Percentiles rank a stretch among this genome's conserved stretches.
phyloP scores from a whole-genome alignment of 2,113 vertebrate species.

The Connochaetes taurinus region DNA sequence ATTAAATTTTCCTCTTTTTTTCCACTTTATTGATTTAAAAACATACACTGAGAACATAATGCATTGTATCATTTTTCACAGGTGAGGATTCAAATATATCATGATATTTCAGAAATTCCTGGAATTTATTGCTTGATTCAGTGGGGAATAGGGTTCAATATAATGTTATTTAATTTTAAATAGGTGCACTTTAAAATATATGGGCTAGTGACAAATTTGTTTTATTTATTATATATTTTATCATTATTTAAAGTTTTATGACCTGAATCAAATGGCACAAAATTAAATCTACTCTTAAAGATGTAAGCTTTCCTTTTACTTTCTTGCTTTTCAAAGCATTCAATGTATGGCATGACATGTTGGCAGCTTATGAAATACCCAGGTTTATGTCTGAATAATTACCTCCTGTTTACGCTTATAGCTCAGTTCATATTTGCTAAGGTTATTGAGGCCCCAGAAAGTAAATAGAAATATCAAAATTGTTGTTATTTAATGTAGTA shows the following conservation, averaged over 20 bases:
- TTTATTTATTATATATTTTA: background rate
- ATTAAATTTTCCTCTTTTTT: background rate
- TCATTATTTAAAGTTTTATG: background rate
- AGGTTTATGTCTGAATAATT: background rate
- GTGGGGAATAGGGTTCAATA: background rate
- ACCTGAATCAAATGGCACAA: background rate
- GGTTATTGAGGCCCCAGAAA: background rate
- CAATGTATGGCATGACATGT: background rate
- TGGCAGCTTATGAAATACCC: background rate
- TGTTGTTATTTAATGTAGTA: background rate
- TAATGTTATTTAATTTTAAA: constrained; percentile 19
- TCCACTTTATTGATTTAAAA: background rate
- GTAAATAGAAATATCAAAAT: constrained; percentile 10
- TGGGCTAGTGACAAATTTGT: background rate
- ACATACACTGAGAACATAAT: background rate
- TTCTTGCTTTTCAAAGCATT: background rate
- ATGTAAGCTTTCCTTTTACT: background rate
- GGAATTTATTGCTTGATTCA: background rate
- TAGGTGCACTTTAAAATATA: background rate
- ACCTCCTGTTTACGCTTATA: background rate
- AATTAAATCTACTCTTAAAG: background rate
- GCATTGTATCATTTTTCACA: background rate
- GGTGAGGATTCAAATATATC: background rate
- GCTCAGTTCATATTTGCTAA: background rate
- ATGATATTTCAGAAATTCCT: background rate